Evolutionary conservation across 2,113 vertebrate genomes (phyloP), one percentile per base, ranked within the genome.

Genomic region (Octodon degus): DNA sequence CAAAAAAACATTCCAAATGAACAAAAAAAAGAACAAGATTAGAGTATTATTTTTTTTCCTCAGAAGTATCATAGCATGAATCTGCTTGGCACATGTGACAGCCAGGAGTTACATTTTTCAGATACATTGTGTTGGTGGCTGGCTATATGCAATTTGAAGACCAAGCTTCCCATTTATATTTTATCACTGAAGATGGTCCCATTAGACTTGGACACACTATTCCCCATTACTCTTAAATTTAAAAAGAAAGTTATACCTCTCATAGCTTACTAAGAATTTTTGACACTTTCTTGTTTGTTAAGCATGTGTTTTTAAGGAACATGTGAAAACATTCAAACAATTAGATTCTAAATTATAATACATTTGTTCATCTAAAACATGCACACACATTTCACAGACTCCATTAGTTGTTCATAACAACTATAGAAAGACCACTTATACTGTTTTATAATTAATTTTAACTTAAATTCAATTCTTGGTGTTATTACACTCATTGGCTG

Each of bases 291-390:
- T 93, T 68, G 62, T 89, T 95, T 86, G 63, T 89, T 70, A 85
- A 93, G 40, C n/a, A 88, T 93, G 94, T 91, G 94, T 70, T n/a
- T 72, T 93, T 96, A 74, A 81, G 63, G 40, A 97, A 86, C 43
- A 96, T 84, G 93, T 92, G 62, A 93, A 93, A 97, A 85, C 84
- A 89, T 79, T 80, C 63, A 97, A 95, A 70, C 9, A 37, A 86
- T 77, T 80, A 95, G 81, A 82, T 70, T 55, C 50, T 86, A 94
- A 82, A 43, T 94, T 55, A 84, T 74, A 74, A 86, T 89, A 90
- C 10, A 77, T 81, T 89, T 90, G 12, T 16, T 95, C 43, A 88
- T 63, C 34, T 83, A 82, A 93, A 88, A 84, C 95, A 97, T 86
- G 95, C 87, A 84, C 10, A 84, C 12, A 79, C 65, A 11, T 4